These are phyloP conservation scores for Astreopora myriophthalma DNA, from an alignment of 64 coral and sea anemone genomes.

Conservation along the genomic window DNA sequence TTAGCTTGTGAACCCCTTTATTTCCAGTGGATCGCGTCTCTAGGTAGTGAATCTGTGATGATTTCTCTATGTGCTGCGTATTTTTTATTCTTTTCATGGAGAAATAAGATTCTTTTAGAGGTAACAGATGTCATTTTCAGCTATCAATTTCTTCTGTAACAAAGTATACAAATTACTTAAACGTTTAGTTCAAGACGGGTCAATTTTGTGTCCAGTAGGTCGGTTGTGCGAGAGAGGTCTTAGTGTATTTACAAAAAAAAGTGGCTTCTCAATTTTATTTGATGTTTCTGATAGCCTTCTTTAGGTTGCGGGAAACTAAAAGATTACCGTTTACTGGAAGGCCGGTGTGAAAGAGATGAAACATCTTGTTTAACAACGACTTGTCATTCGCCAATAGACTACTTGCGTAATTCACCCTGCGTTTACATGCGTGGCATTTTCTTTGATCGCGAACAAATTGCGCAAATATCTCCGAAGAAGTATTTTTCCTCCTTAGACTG, in stretches of 20 bases:
- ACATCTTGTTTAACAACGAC: not conserved
- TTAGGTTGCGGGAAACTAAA: not conserved
- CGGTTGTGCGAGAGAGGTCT: constrained; percentile 22
- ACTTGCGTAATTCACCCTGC: not conserved
- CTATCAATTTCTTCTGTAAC: not conserved
- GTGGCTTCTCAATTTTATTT: not conserved
- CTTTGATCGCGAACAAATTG: not conserved
- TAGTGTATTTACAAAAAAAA: not conserved
- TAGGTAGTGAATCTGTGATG: too few relatives aligned
- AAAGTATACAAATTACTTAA: not conserved
- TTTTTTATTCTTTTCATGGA: too few relatives aligned
- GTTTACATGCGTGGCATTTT: not conserved
- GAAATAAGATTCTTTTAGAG: not conserved
- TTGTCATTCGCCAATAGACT: not conserved
- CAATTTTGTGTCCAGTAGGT: not conserved
- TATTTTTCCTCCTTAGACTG: not conserved
- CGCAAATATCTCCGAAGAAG: not conserved
- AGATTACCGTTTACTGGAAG: not conserved
- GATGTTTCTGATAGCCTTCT: too few relatives aligned
- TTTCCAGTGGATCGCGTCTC: too few relatives aligned
- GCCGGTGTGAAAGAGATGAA: not conserved
- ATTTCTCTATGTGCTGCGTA: too few relatives aligned
- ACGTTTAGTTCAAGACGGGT: not conserved
- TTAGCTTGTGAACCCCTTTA: too few relatives aligned
- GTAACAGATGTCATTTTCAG: not conserved